Evolutionary conservation across 2,113 vertebrate genomes (phyloP).

Genomic region (Porphyrio hochstetteri): DNA sequence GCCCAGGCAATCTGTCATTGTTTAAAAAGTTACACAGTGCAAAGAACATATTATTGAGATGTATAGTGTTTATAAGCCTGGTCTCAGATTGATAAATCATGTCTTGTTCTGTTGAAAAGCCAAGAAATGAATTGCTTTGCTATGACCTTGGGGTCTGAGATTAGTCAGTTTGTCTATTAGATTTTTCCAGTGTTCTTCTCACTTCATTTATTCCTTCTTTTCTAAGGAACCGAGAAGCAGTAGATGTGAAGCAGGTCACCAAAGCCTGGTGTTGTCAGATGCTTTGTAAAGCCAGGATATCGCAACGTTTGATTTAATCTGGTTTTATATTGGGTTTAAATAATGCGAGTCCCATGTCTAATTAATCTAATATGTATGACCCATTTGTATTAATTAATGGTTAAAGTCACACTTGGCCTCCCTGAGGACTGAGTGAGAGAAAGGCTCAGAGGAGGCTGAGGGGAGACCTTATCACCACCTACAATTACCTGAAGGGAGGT

Average conservation of each 20-base stretch:
- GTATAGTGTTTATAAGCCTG: slow-evolving; percentile 76
- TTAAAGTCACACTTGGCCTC: slow-evolving; percentile 53
- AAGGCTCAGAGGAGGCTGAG: too few relatives aligned
- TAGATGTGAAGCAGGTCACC: slow-evolving; percentile 38
- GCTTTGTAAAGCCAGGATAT: slow-evolving; percentile 55
- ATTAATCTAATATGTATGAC: slow-evolving; percentile 59
- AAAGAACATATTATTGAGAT: slow-evolving; percentile 79
- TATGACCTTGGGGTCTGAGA: slow-evolving; percentile 78
- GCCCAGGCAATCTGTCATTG: slow-evolving; percentile 69
- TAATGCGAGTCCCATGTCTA: slow-evolving; percentile 63
- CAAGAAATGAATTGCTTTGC: slow-evolving; percentile 73
- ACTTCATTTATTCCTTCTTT: slow-evolving; percentile 77
- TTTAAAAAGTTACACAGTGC: slow-evolving; percentile 74
- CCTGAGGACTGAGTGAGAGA: slow-evolving; percentile 39
- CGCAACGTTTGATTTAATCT: slow-evolving; percentile 59
- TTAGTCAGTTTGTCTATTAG: slow-evolving; percentile 75
- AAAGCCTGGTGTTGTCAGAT: slow-evolving; percentile 58
- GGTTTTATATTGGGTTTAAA: slow-evolving; percentile 65
- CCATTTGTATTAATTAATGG: slow-evolving; percentile 69
- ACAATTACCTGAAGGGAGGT: too few relatives aligned
- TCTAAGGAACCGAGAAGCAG: slow-evolving; percentile 28
- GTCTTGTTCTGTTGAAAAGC: slow-evolving; percentile 72
- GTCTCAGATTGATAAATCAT: slow-evolving; percentile 77
- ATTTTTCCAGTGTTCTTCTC: slow-evolving; percentile 72
- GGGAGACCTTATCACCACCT: too few relatives aligned